Conservation (phyloP, 2,113 vertebrate genomes). For the Erythrolamprus reginae region DNA sequence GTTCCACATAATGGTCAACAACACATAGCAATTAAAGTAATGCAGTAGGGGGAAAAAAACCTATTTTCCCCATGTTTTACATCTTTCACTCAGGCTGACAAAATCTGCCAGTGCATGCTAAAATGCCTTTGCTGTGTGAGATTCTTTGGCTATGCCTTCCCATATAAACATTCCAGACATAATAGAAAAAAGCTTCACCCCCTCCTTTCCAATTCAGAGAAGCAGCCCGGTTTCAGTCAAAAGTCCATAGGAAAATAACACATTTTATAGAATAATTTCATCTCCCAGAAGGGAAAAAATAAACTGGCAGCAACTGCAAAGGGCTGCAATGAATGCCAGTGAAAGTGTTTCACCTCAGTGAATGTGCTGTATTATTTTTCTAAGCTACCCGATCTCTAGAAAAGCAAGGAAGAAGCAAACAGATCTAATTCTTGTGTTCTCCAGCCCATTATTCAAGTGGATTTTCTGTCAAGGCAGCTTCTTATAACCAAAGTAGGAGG, state of each 20-base stretch:
- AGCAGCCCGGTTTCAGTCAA: not conserved
- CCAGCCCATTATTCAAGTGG: not conserved
- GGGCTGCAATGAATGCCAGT: not conserved
- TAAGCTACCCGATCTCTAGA: not conserved
- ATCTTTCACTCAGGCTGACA: not conserved
- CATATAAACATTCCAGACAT: not conserved
- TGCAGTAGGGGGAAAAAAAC: not conserved
- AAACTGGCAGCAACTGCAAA: not conserved
- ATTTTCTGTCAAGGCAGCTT: not conserved
- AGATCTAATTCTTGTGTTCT: not conserved
- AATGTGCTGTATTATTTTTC: not conserved
- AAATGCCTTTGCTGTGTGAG: not conserved
- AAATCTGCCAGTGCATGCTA: slow-evolving; percentile 5
- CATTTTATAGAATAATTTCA: not conserved
- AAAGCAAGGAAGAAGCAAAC: slow-evolving; percentile 14
- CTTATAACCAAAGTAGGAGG: not conserved
- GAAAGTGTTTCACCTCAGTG: not conserved
- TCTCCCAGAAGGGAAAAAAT: not conserved
- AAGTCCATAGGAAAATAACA: not conserved
- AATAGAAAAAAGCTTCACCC: not conserved
- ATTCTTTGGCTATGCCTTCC: not conserved
- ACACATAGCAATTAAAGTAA: not conserved
- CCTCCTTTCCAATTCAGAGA: not conserved
- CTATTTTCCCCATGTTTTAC: not conserved
- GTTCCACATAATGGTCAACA: not conserved